Evolutionary conservation across 1,140 invertebrate genomes (phyloP).

Genomic region (Drosophila santomea): DNA sequence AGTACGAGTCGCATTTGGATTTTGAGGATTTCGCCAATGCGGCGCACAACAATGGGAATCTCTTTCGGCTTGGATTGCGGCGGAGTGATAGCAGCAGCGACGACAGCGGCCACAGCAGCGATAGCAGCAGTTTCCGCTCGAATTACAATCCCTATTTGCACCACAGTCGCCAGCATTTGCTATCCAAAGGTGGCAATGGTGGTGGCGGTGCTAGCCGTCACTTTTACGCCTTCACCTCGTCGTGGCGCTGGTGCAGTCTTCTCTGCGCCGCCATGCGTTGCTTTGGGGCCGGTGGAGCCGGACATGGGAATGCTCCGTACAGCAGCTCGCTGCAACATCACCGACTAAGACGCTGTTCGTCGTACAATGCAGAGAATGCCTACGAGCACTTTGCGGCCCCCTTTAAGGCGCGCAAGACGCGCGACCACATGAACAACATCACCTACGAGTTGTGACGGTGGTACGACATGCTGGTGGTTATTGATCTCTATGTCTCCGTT

Average conservation of each 20-base stretch:
- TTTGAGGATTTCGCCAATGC: slow-evolving; percentile 76
- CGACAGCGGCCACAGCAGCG: slow-evolving; percentile 73
- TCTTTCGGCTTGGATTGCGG: slow-evolving; percentile 71
- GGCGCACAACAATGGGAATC: slow-evolving; percentile 77
- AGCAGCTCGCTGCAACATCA: slow-evolving; percentile 75
- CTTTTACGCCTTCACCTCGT: slow-evolving; percentile 77
- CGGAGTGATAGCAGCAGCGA: slow-evolving; percentile 73
- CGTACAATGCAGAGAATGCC: slow-evolving; percentile 77
- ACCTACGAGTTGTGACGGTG: slow-evolving; percentile 84
- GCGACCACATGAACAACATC: slow-evolving; percentile 83
- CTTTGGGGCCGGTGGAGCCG: slow-evolving; percentile 68
- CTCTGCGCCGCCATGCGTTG: slow-evolving; percentile 83
- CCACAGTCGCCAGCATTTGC: slow-evolving; percentile 77
- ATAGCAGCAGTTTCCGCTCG: slow-evolving; percentile 76
- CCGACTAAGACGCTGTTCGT: slow-evolving; percentile 70
- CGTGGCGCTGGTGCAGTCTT: slow-evolving; percentile 82
- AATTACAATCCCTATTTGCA: slow-evolving; percentile 82
- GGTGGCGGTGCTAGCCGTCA: slow-evolving; percentile 35
- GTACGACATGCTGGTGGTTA: slow-evolving; percentile 58
- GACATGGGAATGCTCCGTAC: slow-evolving; percentile 66
- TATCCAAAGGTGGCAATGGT: slow-evolving; percentile 51
- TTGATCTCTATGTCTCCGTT: slow-evolving; percentile 77
- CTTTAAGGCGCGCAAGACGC: slow-evolving; percentile 78
- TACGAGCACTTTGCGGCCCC: slow-evolving; percentile 80
- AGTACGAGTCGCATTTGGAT: slow-evolving; percentile 72